These are phyloP conservation scores for Echinops telfairi DNA, from an alignment of 2,113 vertebrate species.

Conservation along the genomic window DNA sequence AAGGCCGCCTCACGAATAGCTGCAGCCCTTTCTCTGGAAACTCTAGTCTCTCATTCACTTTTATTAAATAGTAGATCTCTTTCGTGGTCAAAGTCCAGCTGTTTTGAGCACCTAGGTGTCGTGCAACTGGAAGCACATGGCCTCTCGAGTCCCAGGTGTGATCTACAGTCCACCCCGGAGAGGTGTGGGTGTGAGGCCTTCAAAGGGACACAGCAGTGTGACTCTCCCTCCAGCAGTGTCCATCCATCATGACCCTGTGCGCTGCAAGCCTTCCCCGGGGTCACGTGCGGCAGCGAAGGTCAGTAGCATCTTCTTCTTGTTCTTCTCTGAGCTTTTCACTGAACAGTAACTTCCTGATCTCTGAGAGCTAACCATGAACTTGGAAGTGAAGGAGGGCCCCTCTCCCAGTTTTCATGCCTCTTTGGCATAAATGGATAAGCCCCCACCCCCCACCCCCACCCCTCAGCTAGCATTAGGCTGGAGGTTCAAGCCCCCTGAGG, in stretches of 20 bases:
- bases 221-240: background rate
- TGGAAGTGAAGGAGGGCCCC: background rate
- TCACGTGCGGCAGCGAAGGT: background rate
- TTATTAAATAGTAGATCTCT: background rate
- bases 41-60: too few relatives aligned
- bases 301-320: background rate
- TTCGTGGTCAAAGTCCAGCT: background rate
- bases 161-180: background rate
- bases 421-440: background rate
- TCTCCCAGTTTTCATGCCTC: background rate
- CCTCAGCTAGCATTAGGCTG: background rate
- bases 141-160: background rate
- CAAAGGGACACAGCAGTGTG: background rate
- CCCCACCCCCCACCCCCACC: too few relatives aligned
- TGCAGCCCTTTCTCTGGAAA: background rate
- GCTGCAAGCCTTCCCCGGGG: background rate
- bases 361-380: constrained; percentile 1
- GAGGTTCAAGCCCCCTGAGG: background rate
- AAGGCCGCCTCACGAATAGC: background rate
- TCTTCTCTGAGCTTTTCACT: constrained; percentile 6
- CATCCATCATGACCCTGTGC: background rate
- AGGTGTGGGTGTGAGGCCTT: background rate
- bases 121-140: background rate
- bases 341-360: background rate
- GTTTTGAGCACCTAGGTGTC: background rate